Evolutionary conservation across 2,113 vertebrate species (phyloP), one percentile per base, ranked within the genome.

Genomic region (Eonycteris spelaea): DNA sequence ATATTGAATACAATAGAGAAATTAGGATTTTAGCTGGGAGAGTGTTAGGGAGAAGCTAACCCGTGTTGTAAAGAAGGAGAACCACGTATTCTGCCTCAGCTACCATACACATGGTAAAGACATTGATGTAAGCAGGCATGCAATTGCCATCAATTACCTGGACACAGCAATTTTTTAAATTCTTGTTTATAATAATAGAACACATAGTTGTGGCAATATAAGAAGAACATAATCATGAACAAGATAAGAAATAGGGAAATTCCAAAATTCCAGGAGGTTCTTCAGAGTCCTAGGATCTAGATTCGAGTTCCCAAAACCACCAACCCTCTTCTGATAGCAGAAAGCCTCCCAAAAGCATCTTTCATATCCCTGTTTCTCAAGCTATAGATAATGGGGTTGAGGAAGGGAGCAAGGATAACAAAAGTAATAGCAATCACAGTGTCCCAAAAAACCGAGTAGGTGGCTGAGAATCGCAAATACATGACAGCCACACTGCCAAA

Each of bases 381-480:
- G 71, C 97, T 97, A 2, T 97, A 97, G 43, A 97, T 97, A 73
- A 97, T 96, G 65, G 94, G 97, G 12, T 97, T 97, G 61, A 97
- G 92, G 48, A 97, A 95, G 45, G 97, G 97, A 33, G 97, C 95
- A 2, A 97, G 97, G 63, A 97, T 51, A 51, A 97, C 95, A 45
- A 97, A 97, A 53, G 83, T 91, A 48, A 86, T 84, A 30, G 97
- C 97, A 33, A 86, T 93, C 15, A 18, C 38, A 26, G 90, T 97
- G 79, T 97, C 97, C 95, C 96, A 97, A 14, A 97, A 97, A n/a
- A 96, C 79, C 1, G 97, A 97, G n/a, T 97, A 97, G 12, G 90
- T 96, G 35, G 95, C 97, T 4, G 97, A 97, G 80, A 97, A 97
- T 63, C 90, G 28, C 80, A 97, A 59, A 65, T 98, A 97, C 95